Base-by-base conservation (phyloP, 2,797 vertebrate species). In the Sebastes goodei region DNA sequence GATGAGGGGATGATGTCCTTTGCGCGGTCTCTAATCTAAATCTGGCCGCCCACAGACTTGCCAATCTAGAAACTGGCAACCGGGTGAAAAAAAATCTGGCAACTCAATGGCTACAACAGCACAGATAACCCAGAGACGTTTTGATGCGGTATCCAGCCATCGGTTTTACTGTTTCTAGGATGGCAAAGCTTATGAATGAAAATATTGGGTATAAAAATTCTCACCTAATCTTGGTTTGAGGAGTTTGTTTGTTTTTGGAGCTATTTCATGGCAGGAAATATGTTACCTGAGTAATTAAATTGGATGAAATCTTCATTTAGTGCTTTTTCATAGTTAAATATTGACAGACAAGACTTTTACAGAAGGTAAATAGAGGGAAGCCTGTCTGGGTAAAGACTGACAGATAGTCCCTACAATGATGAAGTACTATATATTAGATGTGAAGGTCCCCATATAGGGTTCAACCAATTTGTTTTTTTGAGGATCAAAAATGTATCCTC, bases 1-100 rank as follows among this genome's bases (percentile, higher is more conserved):
- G 74, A 88, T 83, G 91, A 92, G 67, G 67, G 78, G 80, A 87
- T 65, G 85, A 82, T 82, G 81, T 91, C 88, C 81, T 91, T 87
- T 87, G 72, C 88, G 71, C 78, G 71, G 78, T 72, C 59, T 78
- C 88, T 81, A 78, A 76, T 91, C 83, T 74, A 88, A 90, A 91
- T 90, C 88, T 88, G 78, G 75, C 80, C 68, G 35, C 71, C 81
- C 67, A 79, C 81, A 81, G 53, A 61, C 15, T 80, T 71, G 70
- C 80, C 86, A 78, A 81, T 86, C 68, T 75, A 86, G 68, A 83
- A 85, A 68, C 82, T 78, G 88, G 87, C 85, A 89, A 74, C 78
- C 35, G 62, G 49, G 33, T 8, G 60, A 72, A 77, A n/a, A 62
- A 86, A 89, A 82, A 82, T 83, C 78, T 88, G 87, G 80, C 73